Conservation (phyloP, 2,113 vertebrate genomes). For the Nycticorax nycticorax region DNA sequence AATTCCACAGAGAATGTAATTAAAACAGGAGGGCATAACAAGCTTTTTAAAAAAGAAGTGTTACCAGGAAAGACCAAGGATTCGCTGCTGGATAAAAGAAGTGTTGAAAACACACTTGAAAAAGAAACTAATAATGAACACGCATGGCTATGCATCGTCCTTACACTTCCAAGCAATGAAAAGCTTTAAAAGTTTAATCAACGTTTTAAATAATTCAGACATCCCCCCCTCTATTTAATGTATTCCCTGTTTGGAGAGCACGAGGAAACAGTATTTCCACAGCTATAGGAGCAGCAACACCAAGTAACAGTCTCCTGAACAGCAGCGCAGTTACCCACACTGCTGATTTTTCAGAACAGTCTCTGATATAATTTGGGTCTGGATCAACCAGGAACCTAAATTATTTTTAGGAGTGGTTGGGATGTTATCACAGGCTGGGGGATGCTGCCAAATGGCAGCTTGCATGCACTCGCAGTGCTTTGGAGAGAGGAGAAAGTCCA, state of each 20-base stretch:
- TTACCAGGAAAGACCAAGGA: background rate
- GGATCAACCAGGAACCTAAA: background rate
- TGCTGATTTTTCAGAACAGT: background rate
- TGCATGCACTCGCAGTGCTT: background rate
- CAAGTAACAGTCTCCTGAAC: background rate
- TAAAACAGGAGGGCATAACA: background rate
- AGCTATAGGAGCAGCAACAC: rapidly evolving
- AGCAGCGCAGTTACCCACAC: background rate
- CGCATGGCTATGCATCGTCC: background rate
- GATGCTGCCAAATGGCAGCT: background rate
- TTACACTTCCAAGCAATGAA: background rate
- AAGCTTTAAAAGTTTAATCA: background rate
- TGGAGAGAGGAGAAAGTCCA: background rate
- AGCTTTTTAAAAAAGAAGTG: background rate
- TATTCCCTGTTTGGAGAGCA: background rate
- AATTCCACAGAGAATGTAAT: background rate
- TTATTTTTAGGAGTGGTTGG: background rate
- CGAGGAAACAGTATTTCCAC: background rate
- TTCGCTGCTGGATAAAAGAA: background rate
- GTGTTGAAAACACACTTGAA: background rate
- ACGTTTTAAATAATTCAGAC: background rate
- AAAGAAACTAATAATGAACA: background rate
- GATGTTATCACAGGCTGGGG: background rate
- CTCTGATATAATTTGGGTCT: background rate
- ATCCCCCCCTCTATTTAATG: background rate